These are phyloP conservation scores for Elgaria multicarinata DNA, from an alignment of 2,113 vertebrate genomes.

Conservation along the genomic window DNA sequence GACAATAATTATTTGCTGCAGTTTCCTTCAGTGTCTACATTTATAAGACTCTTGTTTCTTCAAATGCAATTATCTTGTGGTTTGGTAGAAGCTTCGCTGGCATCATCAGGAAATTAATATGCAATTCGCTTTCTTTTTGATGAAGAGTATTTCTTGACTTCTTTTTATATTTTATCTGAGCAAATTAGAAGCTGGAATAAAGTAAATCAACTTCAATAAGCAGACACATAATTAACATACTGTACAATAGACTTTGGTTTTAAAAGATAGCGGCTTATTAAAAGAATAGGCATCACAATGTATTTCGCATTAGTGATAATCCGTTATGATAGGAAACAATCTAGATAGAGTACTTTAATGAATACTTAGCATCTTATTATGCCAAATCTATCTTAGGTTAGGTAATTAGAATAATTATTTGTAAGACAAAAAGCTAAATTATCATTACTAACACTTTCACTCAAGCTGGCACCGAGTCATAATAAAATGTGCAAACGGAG, in stretches of 20 bases:
- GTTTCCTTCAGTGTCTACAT: not conserved
- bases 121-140: constrained; percentile 45
- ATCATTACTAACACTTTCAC: constrained; percentile 42
- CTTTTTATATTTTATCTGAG: constrained; percentile 41
- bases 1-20: not conserved
- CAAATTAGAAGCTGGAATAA: constrained; percentile 51
- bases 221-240: constrained; percentile 44
- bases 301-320: constrained; percentile 58
- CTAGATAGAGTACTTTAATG: constrained; percentile 57
- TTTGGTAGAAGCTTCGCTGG: constrained; percentile 38
- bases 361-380: constrained; percentile 52
- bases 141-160: constrained; percentile 45
- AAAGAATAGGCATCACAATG: constrained; percentile 58
- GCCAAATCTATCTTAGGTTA: constrained; percentile 59
- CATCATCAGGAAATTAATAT: constrained; percentile 47
- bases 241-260: constrained; percentile 46
- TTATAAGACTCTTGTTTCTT: constrained; percentile 44
- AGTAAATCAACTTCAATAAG: constrained; percentile 66
- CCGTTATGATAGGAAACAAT: constrained; percentile 58
- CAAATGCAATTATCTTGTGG: constrained; percentile 46
- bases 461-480: not conserved
- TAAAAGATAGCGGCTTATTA: constrained; percentile 63
- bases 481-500: constrained; percentile 36
- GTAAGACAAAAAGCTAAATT: constrained; percentile 58
- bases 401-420: constrained; percentile 66